phyloP scores from a whole-genome alignment of 2,888 invertebrate genomes.

The Matsumyia berberina region DNA sequence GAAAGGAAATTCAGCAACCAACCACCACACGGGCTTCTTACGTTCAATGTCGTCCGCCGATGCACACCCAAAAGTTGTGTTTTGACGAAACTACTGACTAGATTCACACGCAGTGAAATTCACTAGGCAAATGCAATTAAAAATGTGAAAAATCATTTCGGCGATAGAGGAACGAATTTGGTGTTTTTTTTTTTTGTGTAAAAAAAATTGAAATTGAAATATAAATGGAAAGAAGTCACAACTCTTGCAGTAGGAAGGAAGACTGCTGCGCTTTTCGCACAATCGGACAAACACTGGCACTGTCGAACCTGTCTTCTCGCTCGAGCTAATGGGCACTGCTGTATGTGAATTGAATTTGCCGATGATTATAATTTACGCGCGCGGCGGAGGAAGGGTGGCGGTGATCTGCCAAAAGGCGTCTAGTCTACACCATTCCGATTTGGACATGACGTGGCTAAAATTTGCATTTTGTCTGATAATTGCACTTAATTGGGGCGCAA shows the following conservation, averaged over 20 bases:
- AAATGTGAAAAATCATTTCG: conserved; percentile 45
- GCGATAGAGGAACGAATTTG: conserved; percentile 30
- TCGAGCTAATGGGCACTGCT: conserved; percentile 32
- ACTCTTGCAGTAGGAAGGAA: conserved; percentile 64
- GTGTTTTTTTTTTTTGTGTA: conserved; percentile 26
- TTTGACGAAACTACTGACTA: conserved; percentile 38
- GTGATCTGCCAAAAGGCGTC: conserved; percentile 76
- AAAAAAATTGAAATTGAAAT: conserved; percentile 53
- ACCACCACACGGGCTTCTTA: conserved; percentile 70
- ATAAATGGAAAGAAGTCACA: conserved; percentile 71
- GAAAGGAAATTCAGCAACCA: conserved; percentile 70
- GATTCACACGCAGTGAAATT: conserved; percentile 29
- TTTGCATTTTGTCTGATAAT: conserved; percentile 69
- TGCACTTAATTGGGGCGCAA: conserved; percentile 52
- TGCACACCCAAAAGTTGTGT: conserved; percentile 62
- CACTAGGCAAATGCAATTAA: conserved; percentile 28
- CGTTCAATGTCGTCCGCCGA: conserved; percentile 64
- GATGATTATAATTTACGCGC: conserved; percentile 75
- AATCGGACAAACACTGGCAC: conserved; percentile 31
- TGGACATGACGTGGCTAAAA: conserved; percentile 78
- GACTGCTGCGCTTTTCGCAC: conserved; percentile 61
- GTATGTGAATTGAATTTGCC: conserved; percentile 68
- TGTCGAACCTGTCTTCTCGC: conserved; percentile 37
- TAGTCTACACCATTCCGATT: conserved; percentile 72
- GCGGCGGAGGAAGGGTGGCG: conserved; percentile 73